Percentiles rank a stretch among this genome's conserved stretches.
Evolutionary conservation across 2,888 invertebrate genomes (phyloP).

Genomic region (Notodonta dromedarius): DNA sequence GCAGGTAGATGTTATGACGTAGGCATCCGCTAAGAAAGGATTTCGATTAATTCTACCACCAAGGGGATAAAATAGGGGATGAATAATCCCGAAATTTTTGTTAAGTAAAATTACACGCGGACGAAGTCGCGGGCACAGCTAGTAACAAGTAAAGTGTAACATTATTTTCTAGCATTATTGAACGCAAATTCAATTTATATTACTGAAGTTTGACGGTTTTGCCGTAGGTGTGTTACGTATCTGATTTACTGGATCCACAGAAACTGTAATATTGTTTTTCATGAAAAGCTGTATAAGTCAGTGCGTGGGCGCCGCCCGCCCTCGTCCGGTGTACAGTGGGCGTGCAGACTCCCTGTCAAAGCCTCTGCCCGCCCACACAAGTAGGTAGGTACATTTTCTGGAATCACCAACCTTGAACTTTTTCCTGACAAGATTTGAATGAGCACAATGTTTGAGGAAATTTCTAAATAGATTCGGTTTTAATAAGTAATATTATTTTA

Average conservation of each 20-base stretch:
- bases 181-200: constrained; percentile 9
- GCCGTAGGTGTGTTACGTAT: constrained; percentile 21
- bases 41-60: no score
- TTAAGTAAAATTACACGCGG: no score
- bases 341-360: constrained; percentile 17
- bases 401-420: not conserved
- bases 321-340: constrained; percentile 28
- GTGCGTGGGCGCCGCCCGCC: constrained; percentile 48
- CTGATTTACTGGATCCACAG: constrained; percentile 9
- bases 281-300: constrained; percentile 23
- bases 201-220: constrained; percentile 8
- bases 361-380: not conserved
- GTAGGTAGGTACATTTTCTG: not conserved
- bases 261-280: constrained; percentile 26
- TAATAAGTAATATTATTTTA: no score
- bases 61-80: no score
- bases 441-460: no score
- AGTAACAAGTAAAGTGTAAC: no score
- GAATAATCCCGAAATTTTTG: no score
- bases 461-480: no score
- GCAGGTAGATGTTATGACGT: no score
- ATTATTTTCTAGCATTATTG: not conserved
- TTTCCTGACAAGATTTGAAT: not conserved
- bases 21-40: no score
- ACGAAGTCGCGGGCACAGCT: no score